Evolutionary conservation across 2,797 vertebrate genomes (phyloP).

Genomic region (Sarcoramphus papa): DNA sequence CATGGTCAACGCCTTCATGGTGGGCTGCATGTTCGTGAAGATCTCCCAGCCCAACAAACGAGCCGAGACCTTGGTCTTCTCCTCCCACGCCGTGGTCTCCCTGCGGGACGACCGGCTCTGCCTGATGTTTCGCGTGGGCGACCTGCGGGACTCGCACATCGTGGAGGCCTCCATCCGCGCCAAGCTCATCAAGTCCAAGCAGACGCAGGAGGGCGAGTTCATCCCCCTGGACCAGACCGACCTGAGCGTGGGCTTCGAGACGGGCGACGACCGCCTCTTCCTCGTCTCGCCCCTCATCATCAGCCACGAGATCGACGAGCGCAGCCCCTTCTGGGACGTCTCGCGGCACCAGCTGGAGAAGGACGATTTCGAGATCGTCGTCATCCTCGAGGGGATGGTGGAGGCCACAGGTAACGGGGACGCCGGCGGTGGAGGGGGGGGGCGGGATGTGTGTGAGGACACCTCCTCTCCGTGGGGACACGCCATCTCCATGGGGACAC

Average conservation of each 20-base stretch:
- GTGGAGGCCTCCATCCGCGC: slow-evolving; percentile 96
- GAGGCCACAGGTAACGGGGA: slow-evolving; percentile 86
- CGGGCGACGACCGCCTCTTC: slow-evolving; percentile 94
- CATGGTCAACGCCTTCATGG: slow-evolving; percentile 99
- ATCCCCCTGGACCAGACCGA: slow-evolving; percentile 97
- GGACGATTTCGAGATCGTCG: slow-evolving; percentile 96
- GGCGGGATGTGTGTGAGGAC: neutral
- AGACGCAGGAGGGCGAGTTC: slow-evolving; percentile 97
- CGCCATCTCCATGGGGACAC: neutral
- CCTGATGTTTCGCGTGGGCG: slow-evolving; percentile 96
- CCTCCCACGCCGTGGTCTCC: slow-evolving; percentile 91
- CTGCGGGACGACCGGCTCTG: slow-evolving; percentile 91
- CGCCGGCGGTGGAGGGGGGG: fast-evolving
- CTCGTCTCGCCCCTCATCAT: slow-evolving; percentile 94
- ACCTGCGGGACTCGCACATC: slow-evolving; percentile 94
- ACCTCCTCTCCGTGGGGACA: fast-evolving
- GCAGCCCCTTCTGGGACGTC: slow-evolving; percentile 94
- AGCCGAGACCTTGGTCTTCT: slow-evolving; percentile 94
- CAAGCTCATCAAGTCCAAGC: slow-evolving; percentile 97
- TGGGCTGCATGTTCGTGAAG: slow-evolving; percentile 98
- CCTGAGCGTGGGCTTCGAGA: slow-evolving; percentile 96
- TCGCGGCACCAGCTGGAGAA: slow-evolving; percentile 88
- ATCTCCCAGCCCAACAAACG: slow-evolving; percentile 98
- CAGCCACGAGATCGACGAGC: slow-evolving; percentile 90
- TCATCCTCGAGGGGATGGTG: slow-evolving; percentile 98